These are phyloP conservation scores for Ormyrus thymus DNA, from an alignment of 2,888 invertebrate genomes.

Conservation along the genomic window DNA sequence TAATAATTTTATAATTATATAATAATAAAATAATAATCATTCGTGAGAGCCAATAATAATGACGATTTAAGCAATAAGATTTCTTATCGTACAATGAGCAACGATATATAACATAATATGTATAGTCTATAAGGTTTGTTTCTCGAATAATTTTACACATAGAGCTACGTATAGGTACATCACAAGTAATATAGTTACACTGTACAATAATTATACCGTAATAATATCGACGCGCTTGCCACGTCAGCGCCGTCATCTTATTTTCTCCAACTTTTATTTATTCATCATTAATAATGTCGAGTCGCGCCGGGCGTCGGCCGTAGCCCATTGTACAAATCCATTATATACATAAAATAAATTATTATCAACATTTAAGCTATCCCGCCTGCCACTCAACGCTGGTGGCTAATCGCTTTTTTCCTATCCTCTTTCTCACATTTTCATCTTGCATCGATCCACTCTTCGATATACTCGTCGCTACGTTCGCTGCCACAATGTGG, in stretches of 20 bases:
- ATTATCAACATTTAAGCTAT: constrained; percentile 74
- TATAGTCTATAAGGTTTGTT: constrained; percentile 56
- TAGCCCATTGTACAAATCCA: constrained; percentile 70
- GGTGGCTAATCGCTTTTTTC: constrained; percentile 51
- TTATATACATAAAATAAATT: constrained; percentile 75
- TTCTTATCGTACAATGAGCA: constrained; percentile 55
- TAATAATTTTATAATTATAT: constrained; percentile 56
- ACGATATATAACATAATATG: constrained; percentile 61
- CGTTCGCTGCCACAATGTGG: constrained; percentile 26
- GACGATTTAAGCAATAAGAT: constrained; percentile 58
- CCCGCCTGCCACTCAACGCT: constrained; percentile 62
- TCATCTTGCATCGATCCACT: constrained; percentile 26
- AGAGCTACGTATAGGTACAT: constrained; percentile 72
- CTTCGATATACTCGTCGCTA: constrained; percentile 16
- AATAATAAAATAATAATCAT: constrained; percentile 56
- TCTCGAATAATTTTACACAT: constrained; percentile 66
- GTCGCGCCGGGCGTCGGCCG: constrained; percentile 62
- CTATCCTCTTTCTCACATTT: constrained; percentile 36
- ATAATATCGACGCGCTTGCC: constrained; percentile 65
- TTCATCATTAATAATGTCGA: constrained; percentile 49
- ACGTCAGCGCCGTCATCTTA: constrained; percentile 43
- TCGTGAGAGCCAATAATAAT: constrained; percentile 57
- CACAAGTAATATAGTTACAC: constrained; percentile 75
- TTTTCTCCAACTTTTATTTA: constrained; percentile 34
- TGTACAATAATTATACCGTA: constrained; percentile 70